These are phyloP conservation scores for Cynocephalus volans DNA, from an alignment of 2,113 vertebrate species.

Conservation along the genomic window DNA sequence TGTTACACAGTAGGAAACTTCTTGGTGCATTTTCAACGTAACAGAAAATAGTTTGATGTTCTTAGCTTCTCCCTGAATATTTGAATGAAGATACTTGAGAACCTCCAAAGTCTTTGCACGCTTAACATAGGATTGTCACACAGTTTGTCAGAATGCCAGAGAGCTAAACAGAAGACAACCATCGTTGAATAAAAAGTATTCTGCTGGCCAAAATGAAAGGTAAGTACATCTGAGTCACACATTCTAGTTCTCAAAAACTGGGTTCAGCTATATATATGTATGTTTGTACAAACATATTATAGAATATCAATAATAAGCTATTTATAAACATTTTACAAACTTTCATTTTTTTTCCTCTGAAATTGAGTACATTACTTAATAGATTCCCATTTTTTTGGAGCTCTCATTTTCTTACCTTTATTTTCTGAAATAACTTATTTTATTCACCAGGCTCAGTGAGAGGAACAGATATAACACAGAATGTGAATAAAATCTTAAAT, in stretches of 20 bases:
- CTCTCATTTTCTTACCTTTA: neutral
- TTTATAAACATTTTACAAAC: neutral
- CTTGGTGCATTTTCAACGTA: slow-evolving; percentile 31
- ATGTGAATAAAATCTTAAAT: neutral
- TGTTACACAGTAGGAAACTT: slow-evolving; percentile 26
- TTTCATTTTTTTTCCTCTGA: neutral
- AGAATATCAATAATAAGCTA: neutral
- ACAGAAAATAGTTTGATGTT: neutral
- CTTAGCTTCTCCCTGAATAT: neutral
- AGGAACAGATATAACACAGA: neutral
- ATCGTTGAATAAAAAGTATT: neutral
- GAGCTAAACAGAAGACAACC: neutral
- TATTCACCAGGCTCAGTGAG: neutral
- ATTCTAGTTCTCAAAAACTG: neutral
- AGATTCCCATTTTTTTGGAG: neutral
- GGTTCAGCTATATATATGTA: neutral
- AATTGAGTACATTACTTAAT: neutral
- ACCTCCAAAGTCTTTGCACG: neutral
- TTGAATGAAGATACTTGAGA: slow-evolving; percentile 18
- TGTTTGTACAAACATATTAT: neutral
- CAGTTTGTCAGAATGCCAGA: neutral
- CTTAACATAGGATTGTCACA: neutral
- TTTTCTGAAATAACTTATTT: slow-evolving; percentile 47
- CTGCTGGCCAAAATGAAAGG: neutral
- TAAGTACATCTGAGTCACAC: neutral